Base-by-base conservation (phyloP, 1,140 invertebrate genomes). In the Catajapyx aquilonaris region DNA sequence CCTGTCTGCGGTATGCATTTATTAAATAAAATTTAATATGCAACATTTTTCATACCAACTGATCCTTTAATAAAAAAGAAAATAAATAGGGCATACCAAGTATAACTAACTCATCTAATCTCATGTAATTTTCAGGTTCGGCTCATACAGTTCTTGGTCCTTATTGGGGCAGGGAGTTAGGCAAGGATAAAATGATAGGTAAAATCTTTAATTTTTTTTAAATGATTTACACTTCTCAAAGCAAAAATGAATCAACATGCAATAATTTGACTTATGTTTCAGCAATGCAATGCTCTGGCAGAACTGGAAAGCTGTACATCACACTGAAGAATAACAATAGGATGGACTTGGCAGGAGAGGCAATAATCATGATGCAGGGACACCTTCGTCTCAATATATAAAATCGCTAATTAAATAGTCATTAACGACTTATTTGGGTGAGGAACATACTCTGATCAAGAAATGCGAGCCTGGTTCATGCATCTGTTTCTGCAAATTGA, bases 91-190 rank as follows among this genome's bases (percentile, higher is more conserved):
- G n/a, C n/a, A n/a, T n/a, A n/a, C n/a, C n/a, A n/a, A n/a, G n/a
- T n/a, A n/a, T 5, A 4, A 9, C 28, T 18, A 18, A n/a, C n/a
- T 36, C 11, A 17, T 20, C 37, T 20, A 28, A 44, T 15, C 21
- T 43, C 28, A 32, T 31, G 30, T 22, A 11, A 21, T 9, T 40
- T 19, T 32, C 35, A 28, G 55, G 53, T 2, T 61, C 60, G 13
- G 60, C 62, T 9, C 65, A 68, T 43, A 64, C 64, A 13, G 59
- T 64, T 16, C 45, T 66, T 9, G 56, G 49, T 10, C 53, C 57
- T 3, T 67, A 61, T 45, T 67, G 64, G 64, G 41, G 52, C 18
- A 35, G 46, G 10, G 37, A 52, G 17, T 39, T 60, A 2, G 38
- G 39, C 2, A 56, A 53, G 38, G 41, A 39, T 18, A 34, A 43